Conservation (phyloP, 2,113 vertebrate species). For the Sinocyclocheilus anshuiensis region DNA sequence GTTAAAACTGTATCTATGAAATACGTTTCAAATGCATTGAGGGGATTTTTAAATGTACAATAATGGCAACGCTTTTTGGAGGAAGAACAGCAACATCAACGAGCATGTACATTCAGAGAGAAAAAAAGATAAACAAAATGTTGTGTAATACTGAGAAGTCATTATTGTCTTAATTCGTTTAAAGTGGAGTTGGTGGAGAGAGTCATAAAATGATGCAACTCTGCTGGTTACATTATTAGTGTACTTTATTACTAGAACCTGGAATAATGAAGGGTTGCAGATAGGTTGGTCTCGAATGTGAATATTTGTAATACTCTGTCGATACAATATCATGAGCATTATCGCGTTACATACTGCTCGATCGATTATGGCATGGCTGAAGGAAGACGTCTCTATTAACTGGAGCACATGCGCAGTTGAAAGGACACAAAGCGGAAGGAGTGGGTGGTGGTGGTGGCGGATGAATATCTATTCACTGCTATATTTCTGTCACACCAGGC, state of each 20-base stretch:
- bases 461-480: not conserved
- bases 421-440: conserved; percentile 6
- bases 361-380: not conserved
- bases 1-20: not conserved
- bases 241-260: not conserved
- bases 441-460: conserved; percentile 22
- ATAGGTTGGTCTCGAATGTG: not conserved
- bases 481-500: conserved; percentile 18
- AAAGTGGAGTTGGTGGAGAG: not conserved
- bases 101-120: not conserved
- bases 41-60: not conserved
- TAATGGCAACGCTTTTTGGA: not conserved
- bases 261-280: not conserved
- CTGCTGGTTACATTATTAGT: not conserved
- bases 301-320: not conserved
- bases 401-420: conserved; percentile 19
- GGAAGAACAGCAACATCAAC: not conserved
- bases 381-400: not conserved
- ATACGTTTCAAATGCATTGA: not conserved
- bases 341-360: not conserved
- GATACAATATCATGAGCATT: not conserved
- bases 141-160: not conserved
- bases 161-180: not conserved
- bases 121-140: not conserved
- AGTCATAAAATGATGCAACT: not conserved